These are phyloP conservation scores for Nasonovia ribisnigri DNA, from an alignment of 2,888 invertebrate genomes.

Conservation along the genomic window DNA sequence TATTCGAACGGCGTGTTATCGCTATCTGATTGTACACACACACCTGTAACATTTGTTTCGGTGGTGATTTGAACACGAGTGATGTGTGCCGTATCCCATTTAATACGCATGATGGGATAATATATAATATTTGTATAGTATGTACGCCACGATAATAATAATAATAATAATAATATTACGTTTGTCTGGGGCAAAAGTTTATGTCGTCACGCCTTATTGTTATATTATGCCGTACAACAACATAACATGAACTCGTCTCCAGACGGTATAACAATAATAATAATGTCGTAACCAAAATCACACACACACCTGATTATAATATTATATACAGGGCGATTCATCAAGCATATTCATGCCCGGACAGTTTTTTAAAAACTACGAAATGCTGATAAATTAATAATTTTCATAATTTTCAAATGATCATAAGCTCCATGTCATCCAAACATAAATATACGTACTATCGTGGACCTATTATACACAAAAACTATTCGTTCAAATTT, in stretches of 20 bases:
- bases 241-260: background rate
- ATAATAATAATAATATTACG: background rate
- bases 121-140: background rate
- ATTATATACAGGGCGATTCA: background rate
- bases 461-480: background rate
- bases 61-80: background rate
- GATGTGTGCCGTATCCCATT: background rate
- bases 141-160: background rate
- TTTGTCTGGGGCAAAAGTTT: background rate
- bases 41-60: background rate
- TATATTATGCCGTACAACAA: background rate
- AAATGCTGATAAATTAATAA: no score
- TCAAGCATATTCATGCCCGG: background rate
- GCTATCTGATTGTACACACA: background rate
- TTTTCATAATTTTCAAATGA: no score
- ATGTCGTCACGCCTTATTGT: background rate
- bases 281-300: background rate
- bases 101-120: background rate
- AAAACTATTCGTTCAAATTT: background rate
- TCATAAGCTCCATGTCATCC: no score
- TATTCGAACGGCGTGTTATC: background rate
- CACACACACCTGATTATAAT: background rate
- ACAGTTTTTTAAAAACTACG: background rate
- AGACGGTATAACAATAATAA: background rate
- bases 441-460: no score